phyloP scores from a whole-genome alignment of 2,888 invertebrate genomes.

The Ectemnius lituratus region DNA sequence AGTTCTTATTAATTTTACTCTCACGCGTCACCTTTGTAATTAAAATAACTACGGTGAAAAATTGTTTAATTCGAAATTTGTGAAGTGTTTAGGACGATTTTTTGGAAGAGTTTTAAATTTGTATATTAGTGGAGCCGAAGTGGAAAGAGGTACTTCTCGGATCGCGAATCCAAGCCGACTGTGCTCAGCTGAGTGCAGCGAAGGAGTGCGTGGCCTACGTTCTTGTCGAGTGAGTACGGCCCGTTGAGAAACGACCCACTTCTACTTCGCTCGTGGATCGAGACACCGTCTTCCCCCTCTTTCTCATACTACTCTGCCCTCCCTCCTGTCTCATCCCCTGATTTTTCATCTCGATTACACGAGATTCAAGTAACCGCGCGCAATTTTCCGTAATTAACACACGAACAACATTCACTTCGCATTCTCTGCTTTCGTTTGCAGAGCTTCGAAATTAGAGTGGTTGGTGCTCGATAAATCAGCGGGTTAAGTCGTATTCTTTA shows the following conservation, averaged over 20 bases:
- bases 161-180: constrained; percentile 51
- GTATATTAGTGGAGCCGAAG: neutral
- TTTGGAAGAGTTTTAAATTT: too few species aligned
- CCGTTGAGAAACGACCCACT: constrained; percentile 76
- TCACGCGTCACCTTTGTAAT: neutral
- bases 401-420: too few species aligned
- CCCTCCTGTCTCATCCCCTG: constrained; percentile 54
- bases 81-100: neutral
- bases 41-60: neutral
- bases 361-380: constrained; percentile 27
- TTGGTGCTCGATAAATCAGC: too few species aligned
- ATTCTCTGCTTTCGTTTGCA: too few species aligned
- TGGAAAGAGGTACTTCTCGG: constrained; percentile 30
- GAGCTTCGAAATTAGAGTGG: too few species aligned
- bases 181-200: constrained; percentile 68
- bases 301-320: constrained; percentile 15
- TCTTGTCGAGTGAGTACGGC: constrained; percentile 70
- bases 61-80: neutral
- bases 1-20: neutral
- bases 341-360: constrained; percentile 27
- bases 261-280: constrained; percentile 63
- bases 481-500: too few species aligned
- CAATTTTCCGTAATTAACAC: neutral
- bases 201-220: constrained; percentile 70
- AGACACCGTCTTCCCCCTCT: constrained; percentile 60